Base-by-base conservation (phyloP, 2,797 vertebrate genomes). In the Oryzias dopingdopingensis region DNA sequence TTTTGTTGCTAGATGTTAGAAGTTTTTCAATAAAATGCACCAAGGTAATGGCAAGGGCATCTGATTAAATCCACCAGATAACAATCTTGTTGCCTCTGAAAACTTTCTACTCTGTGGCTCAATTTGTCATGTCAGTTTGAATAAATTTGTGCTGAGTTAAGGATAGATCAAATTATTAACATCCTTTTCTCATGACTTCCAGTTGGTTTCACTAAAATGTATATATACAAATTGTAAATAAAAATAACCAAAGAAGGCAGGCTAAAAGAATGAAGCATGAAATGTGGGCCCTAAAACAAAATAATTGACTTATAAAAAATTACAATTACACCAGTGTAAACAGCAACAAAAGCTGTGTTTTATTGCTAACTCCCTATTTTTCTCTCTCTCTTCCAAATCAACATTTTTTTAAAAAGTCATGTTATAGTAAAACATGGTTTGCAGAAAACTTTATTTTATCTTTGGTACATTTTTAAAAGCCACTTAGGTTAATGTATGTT, bases 221-320 rank as follows among this genome's bases (percentile, higher is more conserved):
- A 37, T 12, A 37, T 12, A 46, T 17, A 20, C n/a, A 46, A 20
- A 46, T 6, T 20, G 4, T 4, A 4, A 46, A 20, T 22, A 46
- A 46, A 46, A 10, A 18, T 13, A 46, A 46, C 10, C 22, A 7
- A 22, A 22, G 20, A 22, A 46, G 20, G 12, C 20, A 8, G 20
- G 18, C 7, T 4, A 8, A 18, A 1, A 56, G 55, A 72, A 67
- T 44, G 54, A 56, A 14, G 0, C 7, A 45, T 62, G 43, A 50
- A 42, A 13, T 59, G 18, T 61, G 41, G 5, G 17, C 37, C 13
- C 10, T 16, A 49, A 14, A 13, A 46, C 6, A 8, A 41, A 17
- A 14, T 14, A 52, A 15, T 32, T 12, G 8, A 12, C 26, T 48
- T 43, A 17, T 12, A 37, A 3, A 12, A 37, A 37, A 37, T 37